These are phyloP conservation scores for Heterotis niloticus DNA, from an alignment of 2,113 vertebrate species.

Conservation along the genomic window DNA sequence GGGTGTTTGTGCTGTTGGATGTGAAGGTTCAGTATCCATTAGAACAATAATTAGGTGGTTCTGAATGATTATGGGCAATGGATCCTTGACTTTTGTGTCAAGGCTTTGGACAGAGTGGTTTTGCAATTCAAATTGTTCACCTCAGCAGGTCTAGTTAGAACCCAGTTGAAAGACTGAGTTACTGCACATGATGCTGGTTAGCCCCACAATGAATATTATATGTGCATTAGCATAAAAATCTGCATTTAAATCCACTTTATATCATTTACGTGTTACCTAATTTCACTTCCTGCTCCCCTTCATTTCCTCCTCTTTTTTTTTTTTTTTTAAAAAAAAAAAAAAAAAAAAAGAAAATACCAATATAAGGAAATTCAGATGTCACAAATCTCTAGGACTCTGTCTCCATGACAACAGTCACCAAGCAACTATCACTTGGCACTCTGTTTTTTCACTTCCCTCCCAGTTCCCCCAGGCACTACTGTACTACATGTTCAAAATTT, in stretches of 20 bases:
- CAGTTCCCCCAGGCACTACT: conserved; percentile 10
- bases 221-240: neutral
- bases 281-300: neutral
- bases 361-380: conserved; percentile 20
- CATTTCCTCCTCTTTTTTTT: neutral
- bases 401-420: conserved; percentile 65
- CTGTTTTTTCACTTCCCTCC: conserved; percentile 27
- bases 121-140: no score
- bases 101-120: neutral
- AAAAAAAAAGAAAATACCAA: neutral
- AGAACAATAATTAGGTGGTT: neutral
- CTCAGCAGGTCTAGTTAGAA: neutral
- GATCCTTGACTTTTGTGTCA: no score
- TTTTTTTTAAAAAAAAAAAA: neutral
- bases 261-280: neutral
- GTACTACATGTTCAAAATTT: neutral
- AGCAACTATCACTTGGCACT: conserved; percentile 57
- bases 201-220: neutral
- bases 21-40: neutral
- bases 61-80: neutral
- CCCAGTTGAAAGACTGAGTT: neutral
- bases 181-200: neutral
- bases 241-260: neutral
- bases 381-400: conserved; percentile 45
- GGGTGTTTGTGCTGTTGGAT: neutral